A percentile compares a stretch with the other conserved stretches of the same genome.
Evolutionary conservation across 2,888 invertebrate species (phyloP).

Genomic region (Acleris sparsana): DNA sequence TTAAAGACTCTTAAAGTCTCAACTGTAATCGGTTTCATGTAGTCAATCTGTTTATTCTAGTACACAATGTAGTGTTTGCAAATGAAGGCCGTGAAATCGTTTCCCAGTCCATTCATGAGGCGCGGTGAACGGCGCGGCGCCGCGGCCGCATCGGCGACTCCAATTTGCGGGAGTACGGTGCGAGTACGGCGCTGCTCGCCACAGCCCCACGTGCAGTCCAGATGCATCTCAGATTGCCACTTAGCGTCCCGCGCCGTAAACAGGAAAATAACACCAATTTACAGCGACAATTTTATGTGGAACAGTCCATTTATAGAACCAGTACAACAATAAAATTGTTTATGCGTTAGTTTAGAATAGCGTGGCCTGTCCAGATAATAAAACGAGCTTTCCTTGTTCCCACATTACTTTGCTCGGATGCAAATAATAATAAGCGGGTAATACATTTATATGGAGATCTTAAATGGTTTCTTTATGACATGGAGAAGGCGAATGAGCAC

Average conservation of each 20-base stretch:
- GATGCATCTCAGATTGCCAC: slow-evolving; percentile 37
- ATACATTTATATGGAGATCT: slow-evolving; percentile 33
- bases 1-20: neutral
- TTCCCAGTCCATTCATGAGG: slow-evolving; percentile 18
- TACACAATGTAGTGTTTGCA: slow-evolving; percentile 2
- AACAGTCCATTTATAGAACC: slow-evolving; percentile 39
- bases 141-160: neutral
- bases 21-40: slow-evolving; percentile 5
- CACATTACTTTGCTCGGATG: slow-evolving; percentile 19
- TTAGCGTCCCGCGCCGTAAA: slow-evolving; percentile 39
- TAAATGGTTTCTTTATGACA: slow-evolving; percentile 9
- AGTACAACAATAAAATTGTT: slow-evolving; percentile 37
- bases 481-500: no score
- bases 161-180: slow-evolving; percentile 20
- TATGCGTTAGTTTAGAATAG: slow-evolving; percentile 30
- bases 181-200: neutral
- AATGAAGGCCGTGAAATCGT: neutral
- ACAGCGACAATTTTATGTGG: slow-evolving; percentile 37
- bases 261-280: slow-evolving; percentile 41
- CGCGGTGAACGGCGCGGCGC: slow-evolving; percentile 10
- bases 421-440: slow-evolving; percentile 34
- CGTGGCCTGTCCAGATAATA: slow-evolving; percentile 4
- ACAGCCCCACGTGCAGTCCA: slow-evolving; percentile 32
- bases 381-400: slow-evolving; percentile 17
- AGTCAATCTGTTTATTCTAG: neutral